phyloP scores from a whole-genome alignment of 1,140 invertebrate species.

The Latrodectus geometricus region DNA sequence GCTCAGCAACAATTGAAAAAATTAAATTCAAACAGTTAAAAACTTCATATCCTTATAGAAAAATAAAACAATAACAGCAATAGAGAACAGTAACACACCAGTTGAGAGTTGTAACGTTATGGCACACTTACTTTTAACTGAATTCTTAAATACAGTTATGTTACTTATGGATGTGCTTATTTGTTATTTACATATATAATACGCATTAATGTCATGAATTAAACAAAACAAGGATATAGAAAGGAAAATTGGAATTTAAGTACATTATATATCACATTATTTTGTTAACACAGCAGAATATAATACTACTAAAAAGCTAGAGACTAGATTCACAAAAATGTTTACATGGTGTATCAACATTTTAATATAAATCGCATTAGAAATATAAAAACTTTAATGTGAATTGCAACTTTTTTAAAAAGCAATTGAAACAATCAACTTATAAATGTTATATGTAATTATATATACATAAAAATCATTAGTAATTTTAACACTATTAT shows the following conservation, averaged over 20 bases:
- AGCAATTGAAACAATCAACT: no score
- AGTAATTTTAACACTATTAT: no score
- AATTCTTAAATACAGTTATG: background rate
- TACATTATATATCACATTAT: slow-evolving; percentile 15
- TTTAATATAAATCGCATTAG: no score
- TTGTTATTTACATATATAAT: slow-evolving; percentile 7
- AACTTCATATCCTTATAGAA: background rate
- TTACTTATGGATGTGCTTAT: background rate
- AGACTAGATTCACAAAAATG: background rate
- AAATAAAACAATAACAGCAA: background rate
- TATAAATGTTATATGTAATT: no score
- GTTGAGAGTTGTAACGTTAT: background rate
- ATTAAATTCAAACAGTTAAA: no score
- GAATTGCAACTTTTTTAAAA: no score
- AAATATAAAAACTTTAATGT: no score
- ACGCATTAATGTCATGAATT: background rate
- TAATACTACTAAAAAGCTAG: background rate
- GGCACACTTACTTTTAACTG: slow-evolving; percentile 13
- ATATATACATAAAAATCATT: no score
- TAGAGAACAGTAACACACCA: background rate
- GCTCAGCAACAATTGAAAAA: no score
- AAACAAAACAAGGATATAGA: background rate
- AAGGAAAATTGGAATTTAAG: slow-evolving; percentile 2
- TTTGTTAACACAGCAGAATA: background rate
- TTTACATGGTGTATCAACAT: no score